Conservation (phyloP, 2,113 vertebrate genomes). For the Ailuropoda melanoleuca region DNA sequence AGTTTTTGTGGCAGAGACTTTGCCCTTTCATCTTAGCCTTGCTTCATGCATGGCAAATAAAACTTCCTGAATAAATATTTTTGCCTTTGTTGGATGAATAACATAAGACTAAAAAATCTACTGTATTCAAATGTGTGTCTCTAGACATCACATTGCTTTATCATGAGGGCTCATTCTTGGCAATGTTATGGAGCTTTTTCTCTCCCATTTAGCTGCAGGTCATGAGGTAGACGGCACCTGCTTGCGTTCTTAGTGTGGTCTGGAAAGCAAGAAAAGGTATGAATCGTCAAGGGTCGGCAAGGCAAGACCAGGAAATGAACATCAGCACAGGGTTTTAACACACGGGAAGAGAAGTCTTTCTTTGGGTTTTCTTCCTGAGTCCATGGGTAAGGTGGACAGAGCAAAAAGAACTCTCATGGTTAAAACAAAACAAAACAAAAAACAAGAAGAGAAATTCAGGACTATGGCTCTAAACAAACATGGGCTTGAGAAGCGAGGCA, state of each 20-base stretch:
- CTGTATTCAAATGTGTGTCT: neutral
- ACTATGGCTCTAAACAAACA: neutral
- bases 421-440: no score
- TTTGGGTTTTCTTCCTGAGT: fast-evolving
- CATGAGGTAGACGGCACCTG: no score
- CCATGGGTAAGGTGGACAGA: neutral
- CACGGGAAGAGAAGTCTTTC: neutral
- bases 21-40: neutral
- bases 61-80: neutral
- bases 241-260: neutral
- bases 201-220: neutral
- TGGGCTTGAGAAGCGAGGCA: neutral
- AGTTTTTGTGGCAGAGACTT: neutral
- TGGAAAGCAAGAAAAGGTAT: no score
- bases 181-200: no score
- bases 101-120: neutral
- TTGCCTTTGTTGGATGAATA: neutral
- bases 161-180: no score
- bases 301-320: neutral
- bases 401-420: neutral
- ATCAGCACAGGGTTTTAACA: no score
- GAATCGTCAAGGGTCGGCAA: no score
- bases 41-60: no score
- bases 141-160: neutral
- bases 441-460: neutral